phyloP scores from a whole-genome alignment of 2,797 vertebrate genomes.

The Tangara arthus region DNA sequence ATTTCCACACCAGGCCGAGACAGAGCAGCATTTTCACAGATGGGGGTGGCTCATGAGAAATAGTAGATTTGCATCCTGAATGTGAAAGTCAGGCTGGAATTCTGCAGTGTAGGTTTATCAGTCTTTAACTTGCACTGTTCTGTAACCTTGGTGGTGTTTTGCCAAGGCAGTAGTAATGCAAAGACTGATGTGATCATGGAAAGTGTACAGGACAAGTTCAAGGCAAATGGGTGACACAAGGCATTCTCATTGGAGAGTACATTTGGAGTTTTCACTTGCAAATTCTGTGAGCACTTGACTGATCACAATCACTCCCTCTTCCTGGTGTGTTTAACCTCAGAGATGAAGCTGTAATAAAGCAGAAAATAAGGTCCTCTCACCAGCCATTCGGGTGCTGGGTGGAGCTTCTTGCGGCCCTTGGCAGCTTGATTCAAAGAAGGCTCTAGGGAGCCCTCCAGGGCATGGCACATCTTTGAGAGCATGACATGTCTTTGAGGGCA shows the following conservation, averaged over 20 bases:
- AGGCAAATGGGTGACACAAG: not conserved
- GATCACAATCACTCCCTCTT: not conserved
- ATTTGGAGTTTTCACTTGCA: not conserved
- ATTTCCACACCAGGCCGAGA: not conserved
- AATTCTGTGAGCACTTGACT: not conserved
- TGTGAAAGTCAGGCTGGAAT: not conserved
- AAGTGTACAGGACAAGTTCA: not conserved
- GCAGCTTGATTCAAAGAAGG: not conserved
- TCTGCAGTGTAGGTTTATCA: not conserved
- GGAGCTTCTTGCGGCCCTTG: rapidly evolving
- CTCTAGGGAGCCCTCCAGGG: not conserved
- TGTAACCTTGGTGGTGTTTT: not conserved
- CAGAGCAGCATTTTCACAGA: not conserved
- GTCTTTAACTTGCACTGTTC: not conserved
- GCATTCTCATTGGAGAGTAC: not conserved
- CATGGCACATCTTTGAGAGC: no score
- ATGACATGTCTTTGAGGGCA: no score
- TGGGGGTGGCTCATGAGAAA: not conserved
- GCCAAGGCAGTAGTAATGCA: not conserved
- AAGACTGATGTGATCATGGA: not conserved
- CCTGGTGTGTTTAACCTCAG: not conserved
- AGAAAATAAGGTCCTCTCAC: not conserved
- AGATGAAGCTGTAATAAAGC: not conserved
- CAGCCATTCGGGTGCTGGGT: not conserved
- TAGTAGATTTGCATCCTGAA: not conserved